Evolutionary conservation across 2,888 invertebrate species (phyloP), one percentile per base, ranked within the genome.

Genomic region (Dione vanillae): DNA sequence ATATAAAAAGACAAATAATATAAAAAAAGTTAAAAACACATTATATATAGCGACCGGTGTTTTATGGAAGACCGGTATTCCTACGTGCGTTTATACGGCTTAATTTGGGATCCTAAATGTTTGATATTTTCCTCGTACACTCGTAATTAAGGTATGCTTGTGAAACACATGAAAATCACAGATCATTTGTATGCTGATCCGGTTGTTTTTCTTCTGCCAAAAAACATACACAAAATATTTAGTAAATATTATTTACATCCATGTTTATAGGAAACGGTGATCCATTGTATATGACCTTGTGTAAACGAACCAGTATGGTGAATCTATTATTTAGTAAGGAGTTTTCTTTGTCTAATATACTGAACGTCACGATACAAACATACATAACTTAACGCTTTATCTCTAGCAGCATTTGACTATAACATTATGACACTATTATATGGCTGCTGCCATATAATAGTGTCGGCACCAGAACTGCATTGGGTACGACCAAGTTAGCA

Each of bases 81-180:
- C 9, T 20, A 27, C 14, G 59, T 61, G 59, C 43, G 12, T 41
- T 20, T n/a, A n/a, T 27, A 19, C 27, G 59, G 20, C 43, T 27
- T 61, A 43, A 43, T 61, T 61, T 45, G n/a, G 27, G n/a, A 27
- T 45, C 61, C 61, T 61, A 43, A 27, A 45, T 61, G n/a, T 45
- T 27, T 61, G 41, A 27, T n/a, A 61, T 45, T 27, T 49, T 27
- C 27, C 43, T 27, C 6, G 11, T 45, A 43, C 43, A 10, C 1
- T 14, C 20, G 10, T 61, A 11, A 45, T 45, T 45, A 45, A 61
- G 43, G 27, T 45, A 45, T 27, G n/a, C 27, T 45, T 61, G 10
- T 27, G 20, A n/a, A 27, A 56, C n/a, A 27, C 45, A 61, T 16
- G 61, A 45, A 43, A 27, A n/a, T 45, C 27, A 45, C 20, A 45